A percentile compares a stretch with the other conserved stretches of the same genome.
Evolutionary conservation across 2,888 invertebrate genomes (phyloP).

Genomic region (Hypsopygia costalis): DNA sequence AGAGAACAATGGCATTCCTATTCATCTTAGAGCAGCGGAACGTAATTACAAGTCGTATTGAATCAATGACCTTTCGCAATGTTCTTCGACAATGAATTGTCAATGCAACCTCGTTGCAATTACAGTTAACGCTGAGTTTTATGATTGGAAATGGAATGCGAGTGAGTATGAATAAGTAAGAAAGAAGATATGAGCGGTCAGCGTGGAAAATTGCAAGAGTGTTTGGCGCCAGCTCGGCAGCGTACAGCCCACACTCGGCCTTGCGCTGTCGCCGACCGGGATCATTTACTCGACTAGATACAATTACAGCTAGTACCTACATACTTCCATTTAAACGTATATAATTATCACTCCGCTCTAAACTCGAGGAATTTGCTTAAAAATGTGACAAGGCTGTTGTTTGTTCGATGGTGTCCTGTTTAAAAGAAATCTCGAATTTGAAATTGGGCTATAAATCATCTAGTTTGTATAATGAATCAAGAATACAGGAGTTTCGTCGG

Average conservation of each 20-base stretch:
- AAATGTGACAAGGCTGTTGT: conserved; percentile 7
- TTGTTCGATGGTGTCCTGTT: conserved; percentile 2
- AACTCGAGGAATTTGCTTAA: conserved; percentile 10
- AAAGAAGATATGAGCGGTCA: background rate
- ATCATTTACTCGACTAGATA: conserved; percentile 67
- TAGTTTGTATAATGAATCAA: too few relatives aligned
- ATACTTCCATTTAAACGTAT: conserved; percentile 25
- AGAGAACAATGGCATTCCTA: background rate
- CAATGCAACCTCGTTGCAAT: background rate
- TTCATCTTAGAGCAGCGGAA: background rate
- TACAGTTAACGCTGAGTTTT: background rate
- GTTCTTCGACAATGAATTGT: too few relatives aligned
- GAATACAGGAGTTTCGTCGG: too few relatives aligned
- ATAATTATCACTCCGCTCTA: conserved; percentile 34
- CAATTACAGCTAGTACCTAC: conserved; percentile 38
- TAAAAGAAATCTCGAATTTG: background rate
- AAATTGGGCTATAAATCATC: too few relatives aligned
- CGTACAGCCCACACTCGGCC: conserved; percentile 54
- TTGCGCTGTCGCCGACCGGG: conserved; percentile 55
- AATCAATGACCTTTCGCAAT: too few relatives aligned
- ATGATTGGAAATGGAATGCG: too few relatives aligned
- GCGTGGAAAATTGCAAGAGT: background rate
- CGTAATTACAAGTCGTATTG: too few relatives aligned
- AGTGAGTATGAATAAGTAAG: too few relatives aligned
- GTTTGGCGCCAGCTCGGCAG: conserved; percentile 33